Evolutionary conservation across 2,113 vertebrate species (phyloP).

Genomic region (Atractosteus spatula): DNA sequence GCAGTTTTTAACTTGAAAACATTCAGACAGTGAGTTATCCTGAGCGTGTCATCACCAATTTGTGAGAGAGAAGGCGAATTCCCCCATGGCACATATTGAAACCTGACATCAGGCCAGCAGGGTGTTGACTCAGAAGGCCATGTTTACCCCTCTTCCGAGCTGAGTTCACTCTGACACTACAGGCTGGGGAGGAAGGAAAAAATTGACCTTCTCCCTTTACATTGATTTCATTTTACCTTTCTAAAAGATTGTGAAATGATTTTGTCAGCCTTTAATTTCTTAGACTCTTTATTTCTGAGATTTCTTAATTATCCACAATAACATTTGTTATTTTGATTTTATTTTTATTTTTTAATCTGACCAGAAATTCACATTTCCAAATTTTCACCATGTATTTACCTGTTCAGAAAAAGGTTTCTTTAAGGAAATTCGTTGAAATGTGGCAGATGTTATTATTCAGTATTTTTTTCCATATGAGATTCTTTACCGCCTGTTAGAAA

Average conservation of each 20-base stretch:
- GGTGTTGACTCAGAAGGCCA: constrained; percentile 46
- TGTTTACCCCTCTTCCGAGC: constrained; percentile 42
- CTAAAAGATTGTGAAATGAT: not conserved
- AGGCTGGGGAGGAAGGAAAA: constrained; percentile 25
- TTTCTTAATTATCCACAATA: not conserved
- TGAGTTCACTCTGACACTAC: constrained; percentile 13
- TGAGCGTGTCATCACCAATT: constrained; percentile 52
- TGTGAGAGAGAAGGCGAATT: constrained; percentile 42
- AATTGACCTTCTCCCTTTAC: constrained; percentile 38
- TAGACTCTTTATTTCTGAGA: not conserved
- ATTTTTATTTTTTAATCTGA: too few relatives aligned
- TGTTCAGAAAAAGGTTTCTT: too few relatives aligned
- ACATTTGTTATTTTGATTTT: too few relatives aligned
- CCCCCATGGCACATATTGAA: constrained; percentile 38
- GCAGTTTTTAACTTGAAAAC: constrained; percentile 53
- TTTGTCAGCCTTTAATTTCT: not conserved
- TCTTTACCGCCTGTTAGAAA: not conserved
- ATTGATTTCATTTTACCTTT: constrained; percentile 14
- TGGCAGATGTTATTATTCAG: not conserved
- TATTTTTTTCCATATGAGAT: not conserved
- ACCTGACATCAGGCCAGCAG: constrained; percentile 29
- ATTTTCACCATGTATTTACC: too few relatives aligned
- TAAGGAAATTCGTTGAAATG: too few relatives aligned
- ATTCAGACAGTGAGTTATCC: constrained; percentile 53
- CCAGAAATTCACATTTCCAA: too few relatives aligned